Conservation (phyloP, 1,140 invertebrate genomes). For the Lamellibrachia luymesi region DNA sequence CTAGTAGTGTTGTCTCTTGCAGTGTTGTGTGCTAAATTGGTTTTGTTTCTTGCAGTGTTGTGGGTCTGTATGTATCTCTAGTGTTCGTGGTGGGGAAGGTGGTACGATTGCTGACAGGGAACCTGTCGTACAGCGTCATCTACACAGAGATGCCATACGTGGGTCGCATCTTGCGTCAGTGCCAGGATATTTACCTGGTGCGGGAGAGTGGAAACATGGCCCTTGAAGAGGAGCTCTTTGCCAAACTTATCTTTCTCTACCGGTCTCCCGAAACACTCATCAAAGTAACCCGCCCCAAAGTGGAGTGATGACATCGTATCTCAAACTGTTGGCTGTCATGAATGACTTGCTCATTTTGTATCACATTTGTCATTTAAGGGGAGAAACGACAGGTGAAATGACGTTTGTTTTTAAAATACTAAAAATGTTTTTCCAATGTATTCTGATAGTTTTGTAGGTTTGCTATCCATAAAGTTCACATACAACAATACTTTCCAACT, state of each 20-base stretch:
- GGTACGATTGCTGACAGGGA: slow-evolving; percentile 79
- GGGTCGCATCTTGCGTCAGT: slow-evolving; percentile 85
- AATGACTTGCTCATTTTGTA: neutral
- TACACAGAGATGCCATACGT: slow-evolving; percentile 96
- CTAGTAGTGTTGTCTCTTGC: neutral
- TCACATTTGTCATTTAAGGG: too few species aligned
- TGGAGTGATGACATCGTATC: slow-evolving; percentile 3
- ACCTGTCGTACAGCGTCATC: slow-evolving; percentile 76
- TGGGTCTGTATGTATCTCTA: slow-evolving; percentile 94
- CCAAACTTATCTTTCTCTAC: slow-evolving; percentile 97
- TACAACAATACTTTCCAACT: too few species aligned
- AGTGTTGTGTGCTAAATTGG: neutral
- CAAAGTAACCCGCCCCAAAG: slow-evolving; percentile 74
- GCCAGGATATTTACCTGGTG: slow-evolving; percentile 94
- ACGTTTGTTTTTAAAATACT: too few species aligned
- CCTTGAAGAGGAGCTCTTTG: slow-evolving; percentile 96
- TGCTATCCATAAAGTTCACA: too few species aligned
- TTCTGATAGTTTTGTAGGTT: too few species aligned
- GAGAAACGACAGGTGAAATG: too few species aligned
- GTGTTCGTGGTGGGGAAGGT: slow-evolving; percentile 89
- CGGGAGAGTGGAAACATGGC: slow-evolving; percentile 89
- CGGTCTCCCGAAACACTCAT: slow-evolving; percentile 96
- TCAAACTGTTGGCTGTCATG: neutral
- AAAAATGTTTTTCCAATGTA: too few species aligned
- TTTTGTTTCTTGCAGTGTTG: slow-evolving; percentile 66